Percentiles rank a stretch among this genome's conserved stretches.
phyloP scores from a whole-genome alignment of 1,140 invertebrate genomes.

The Homalodisca vitripennis region DNA sequence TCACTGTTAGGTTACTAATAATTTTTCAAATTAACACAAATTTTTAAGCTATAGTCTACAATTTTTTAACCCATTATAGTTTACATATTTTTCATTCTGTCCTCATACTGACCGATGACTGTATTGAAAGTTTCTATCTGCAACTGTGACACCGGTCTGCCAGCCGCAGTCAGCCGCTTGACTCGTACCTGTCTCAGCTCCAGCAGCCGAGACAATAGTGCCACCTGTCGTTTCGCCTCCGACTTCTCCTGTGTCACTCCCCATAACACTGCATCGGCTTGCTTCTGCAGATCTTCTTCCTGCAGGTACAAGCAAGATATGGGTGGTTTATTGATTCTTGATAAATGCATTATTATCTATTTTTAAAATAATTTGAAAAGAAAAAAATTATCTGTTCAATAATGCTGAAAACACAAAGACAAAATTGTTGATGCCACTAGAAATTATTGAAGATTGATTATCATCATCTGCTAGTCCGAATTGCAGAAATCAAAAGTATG shows the following conservation, averaged over 20 bases:
- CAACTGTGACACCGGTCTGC: slow-evolving; percentile 53
- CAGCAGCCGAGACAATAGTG: slow-evolving; percentile 58
- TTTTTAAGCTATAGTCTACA: slow-evolving; percentile 35
- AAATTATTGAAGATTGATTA: no score
- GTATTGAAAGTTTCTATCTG: slow-evolving; percentile 49
- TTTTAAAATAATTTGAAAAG: no score
- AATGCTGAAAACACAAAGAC: no score
- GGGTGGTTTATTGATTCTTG: no score
- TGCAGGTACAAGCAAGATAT: slow-evolving; percentile 47
- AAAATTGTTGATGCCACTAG: no score
- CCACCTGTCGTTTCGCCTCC: slow-evolving; percentile 63
- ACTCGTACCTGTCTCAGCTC: slow-evolving; percentile 61
- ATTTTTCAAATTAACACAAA: slow-evolving; percentile 45
- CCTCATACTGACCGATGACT: slow-evolving; percentile 41
- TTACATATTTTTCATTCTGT: slow-evolving; percentile 45
- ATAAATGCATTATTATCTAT: no score
- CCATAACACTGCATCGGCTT: slow-evolving; percentile 60
- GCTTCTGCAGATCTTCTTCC: slow-evolving; percentile 61
- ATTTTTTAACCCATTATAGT: slow-evolving; percentile 47
- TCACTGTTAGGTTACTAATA: slow-evolving; percentile 40
- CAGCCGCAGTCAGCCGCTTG: slow-evolving; percentile 58
- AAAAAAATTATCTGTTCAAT: no score
- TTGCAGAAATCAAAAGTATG: no score
- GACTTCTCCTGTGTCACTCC: slow-evolving; percentile 66
- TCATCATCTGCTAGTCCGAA: no score